These are phyloP conservation scores for Archaeoteleia sp. DNA, from an alignment of 2,888 invertebrate species.

Conservation along the genomic window DNA sequence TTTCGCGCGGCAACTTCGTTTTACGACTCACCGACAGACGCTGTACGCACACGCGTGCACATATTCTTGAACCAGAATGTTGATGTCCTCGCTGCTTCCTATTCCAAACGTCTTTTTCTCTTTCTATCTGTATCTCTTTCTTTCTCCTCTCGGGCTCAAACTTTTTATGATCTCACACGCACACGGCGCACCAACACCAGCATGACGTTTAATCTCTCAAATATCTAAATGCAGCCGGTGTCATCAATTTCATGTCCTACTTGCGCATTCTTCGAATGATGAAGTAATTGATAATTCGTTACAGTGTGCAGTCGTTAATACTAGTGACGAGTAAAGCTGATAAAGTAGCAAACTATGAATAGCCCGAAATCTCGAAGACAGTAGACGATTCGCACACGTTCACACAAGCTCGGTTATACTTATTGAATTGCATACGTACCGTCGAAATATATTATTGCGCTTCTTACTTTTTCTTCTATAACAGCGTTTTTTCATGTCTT, in stretches of 20 bases:
- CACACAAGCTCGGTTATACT: too few relatives aligned
- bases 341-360: conserved; percentile 17
- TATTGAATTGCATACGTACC: too few relatives aligned
- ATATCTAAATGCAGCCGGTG: conserved; percentile 29
- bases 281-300: conserved; percentile 21
- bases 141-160: conserved; percentile 9
- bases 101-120: conserved; percentile 17
- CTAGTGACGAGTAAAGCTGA: not conserved
- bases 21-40: conserved; percentile 47
- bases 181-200: conserved; percentile 5
- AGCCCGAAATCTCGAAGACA: conserved; percentile 4
- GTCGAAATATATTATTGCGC: too few relatives aligned
- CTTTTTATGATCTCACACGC: conserved; percentile 15
- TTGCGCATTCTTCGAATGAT: conserved; percentile 21
- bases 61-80: conserved; percentile 51
- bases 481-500: too few relatives aligned
- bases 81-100: conserved; percentile 42
- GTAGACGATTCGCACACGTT: too few relatives aligned
- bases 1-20: conserved; percentile 46
- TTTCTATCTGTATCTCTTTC: conserved; percentile 14
- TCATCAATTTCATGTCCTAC: conserved; percentile 31
- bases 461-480: too few relatives aligned
- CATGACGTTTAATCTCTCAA: conserved; percentile 19
- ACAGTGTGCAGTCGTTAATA: not conserved
- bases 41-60: conserved; percentile 29